Base-by-base conservation (phyloP, 1,140 invertebrate genomes). In the Plutomurus gul region DNA sequence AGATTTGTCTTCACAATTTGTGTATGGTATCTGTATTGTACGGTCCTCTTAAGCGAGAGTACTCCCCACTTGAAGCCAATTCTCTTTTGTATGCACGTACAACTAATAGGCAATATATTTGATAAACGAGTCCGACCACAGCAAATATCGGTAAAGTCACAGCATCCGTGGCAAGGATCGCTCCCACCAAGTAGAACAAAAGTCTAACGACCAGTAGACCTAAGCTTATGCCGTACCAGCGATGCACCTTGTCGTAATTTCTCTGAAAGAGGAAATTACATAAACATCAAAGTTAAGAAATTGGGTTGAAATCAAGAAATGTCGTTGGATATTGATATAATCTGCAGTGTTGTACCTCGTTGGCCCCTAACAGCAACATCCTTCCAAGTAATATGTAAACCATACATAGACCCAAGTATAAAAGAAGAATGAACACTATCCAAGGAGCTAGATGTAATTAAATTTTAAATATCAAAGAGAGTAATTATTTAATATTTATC, bases 41-140 rank as follows among this genome's bases (percentile, higher is more conserved):
- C 11, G 18, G 13, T 13, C 49, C 20, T 33, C 72, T 46, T 30
- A 74, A 49, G 3, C 22, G 40, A 47, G 40, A 37, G 11, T 39
- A 74, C 36, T 74, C 72, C n/a, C 43, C 43, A 33, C 56, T 65
- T 10, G 8, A 51, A 5, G 16, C 1, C 22, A 74, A 47, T 47
- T 74, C 72, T 13, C 49, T 36, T 16, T 49, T 46, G 43, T 43
- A 46, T 33, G 25, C 39, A 20, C 43, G 11, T 11, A 74, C 72
- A 46, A 74, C 43, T 25, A 22, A 33, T 3, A 74, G 43, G 27
- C 72, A 74, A 46, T 74, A 74, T 11, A 74, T 30, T 33, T 74
- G 72, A 33, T 74, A 74, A 6, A 33, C n/a, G 13, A 74, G 27
- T 18, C 40, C 72, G 16, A 74, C 13, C 3, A 74, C 11, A 13